A percentile compares a stretch with the other conserved stretches of the same genome.
phyloP scores from a whole-genome alignment of 2,113 vertebrate species.

The Protomyctophum bolini region DNA sequence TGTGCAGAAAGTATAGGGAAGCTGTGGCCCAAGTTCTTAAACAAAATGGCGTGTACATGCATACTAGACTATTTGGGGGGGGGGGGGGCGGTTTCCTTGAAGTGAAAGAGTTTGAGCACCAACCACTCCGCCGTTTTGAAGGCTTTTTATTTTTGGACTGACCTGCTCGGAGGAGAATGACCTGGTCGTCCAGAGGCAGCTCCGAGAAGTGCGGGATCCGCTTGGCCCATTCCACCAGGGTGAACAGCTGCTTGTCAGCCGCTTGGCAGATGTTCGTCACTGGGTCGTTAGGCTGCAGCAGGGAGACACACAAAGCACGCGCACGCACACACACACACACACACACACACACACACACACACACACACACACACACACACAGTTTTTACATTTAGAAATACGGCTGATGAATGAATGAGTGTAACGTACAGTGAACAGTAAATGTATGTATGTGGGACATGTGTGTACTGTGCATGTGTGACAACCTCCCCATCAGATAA shows the following conservation, averaged over 20 bases:
- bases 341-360: conserved; percentile 13
- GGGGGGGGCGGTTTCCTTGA: too few relatives aligned
- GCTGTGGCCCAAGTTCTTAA: too few relatives aligned
- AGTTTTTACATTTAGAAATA: conserved; percentile 1
- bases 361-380: conserved; percentile 1
- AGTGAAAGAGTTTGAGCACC: not conserved
- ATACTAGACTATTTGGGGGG: too few relatives aligned
- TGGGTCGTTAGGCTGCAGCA: conserved; percentile 88
- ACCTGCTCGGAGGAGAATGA: conserved; percentile 91
- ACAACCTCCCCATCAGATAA: conserved; percentile 1
- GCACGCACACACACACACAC: not conserved
- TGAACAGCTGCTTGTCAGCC: conserved; percentile 94
- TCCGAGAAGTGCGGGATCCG: conserved; percentile 93
- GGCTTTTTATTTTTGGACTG: conserved; percentile 42
- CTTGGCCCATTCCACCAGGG: conserved; percentile 93
- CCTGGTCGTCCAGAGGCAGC: conserved; percentile 91
- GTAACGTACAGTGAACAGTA: not conserved
- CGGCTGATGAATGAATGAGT: conserved; percentile 8
- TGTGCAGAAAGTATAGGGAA: too few relatives aligned
- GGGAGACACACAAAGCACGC: not conserved
- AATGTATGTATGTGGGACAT: not conserved
- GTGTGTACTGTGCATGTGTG: not conserved
- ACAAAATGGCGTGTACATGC: too few relatives aligned
- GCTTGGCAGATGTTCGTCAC: conserved; percentile 96
- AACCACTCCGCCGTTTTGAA: too few relatives aligned